These are phyloP conservation scores for Sander lucioperca DNA, from an alignment of 2,113 vertebrate genomes.

Conservation along the genomic window DNA sequence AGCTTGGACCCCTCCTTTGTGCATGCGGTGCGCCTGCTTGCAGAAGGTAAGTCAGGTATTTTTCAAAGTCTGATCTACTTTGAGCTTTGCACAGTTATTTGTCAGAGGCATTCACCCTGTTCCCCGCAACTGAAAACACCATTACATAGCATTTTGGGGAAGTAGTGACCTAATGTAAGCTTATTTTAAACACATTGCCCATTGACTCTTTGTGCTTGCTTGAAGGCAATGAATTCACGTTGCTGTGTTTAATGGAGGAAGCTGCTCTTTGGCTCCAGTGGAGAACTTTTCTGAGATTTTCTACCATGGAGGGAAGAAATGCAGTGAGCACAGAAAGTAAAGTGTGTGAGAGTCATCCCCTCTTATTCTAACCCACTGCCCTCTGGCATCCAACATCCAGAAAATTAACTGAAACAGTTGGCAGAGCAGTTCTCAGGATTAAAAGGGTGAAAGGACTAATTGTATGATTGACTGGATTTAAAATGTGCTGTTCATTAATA, in stretches of 20 bases:
- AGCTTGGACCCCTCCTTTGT: constrained; percentile 93
- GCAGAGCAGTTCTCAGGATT: neutral
- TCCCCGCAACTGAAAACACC: constrained; percentile 2
- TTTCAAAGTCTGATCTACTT: neutral
- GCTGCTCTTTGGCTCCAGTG: constrained; percentile 15
- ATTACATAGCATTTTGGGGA: constrained; percentile 19
- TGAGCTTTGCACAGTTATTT: constrained; percentile 7
- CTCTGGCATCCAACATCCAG: constrained; percentile 5
- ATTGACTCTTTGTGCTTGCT: constrained; percentile 25
- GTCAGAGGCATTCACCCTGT: neutral
- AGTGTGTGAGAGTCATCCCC: constrained; percentile 29
- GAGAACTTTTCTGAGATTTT: constrained; percentile 55
- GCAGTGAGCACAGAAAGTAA: constrained; percentile 35
- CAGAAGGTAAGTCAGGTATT: constrained; percentile 88
- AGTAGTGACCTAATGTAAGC: constrained; percentile 4
- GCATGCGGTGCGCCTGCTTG: constrained; percentile 93
- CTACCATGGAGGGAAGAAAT: neutral
- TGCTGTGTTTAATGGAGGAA: neutral
- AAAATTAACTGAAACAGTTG: constrained; percentile 6
- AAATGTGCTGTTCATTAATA: neutral
- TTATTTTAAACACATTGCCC: constrained; percentile 16
- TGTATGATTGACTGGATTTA: constrained; percentile 9
- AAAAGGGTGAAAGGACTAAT: neutral
- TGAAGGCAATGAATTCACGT: neutral
- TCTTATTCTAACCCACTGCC: constrained; percentile 14